Percentiles rank a stretch among this genome's conserved stretches.
phyloP scores from a whole-genome alignment of 2,113 vertebrate species.

The Poecile atricapillus region DNA sequence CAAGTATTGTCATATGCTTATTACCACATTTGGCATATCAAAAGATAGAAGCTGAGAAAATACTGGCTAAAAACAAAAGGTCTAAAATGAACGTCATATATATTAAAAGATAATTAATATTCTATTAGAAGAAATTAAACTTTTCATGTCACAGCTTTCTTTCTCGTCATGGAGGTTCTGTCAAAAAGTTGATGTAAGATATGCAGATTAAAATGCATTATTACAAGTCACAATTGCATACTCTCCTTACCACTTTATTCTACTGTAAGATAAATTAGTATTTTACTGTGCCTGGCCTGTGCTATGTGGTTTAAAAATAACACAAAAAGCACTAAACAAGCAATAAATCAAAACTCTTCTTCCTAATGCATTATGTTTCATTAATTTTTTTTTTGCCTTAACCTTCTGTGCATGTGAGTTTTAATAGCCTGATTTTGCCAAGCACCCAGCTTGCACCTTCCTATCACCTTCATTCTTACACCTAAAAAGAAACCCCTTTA shows the following conservation, averaged over 20 bases:
- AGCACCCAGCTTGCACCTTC: background rate
- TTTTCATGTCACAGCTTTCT: background rate
- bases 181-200: background rate
- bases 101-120: background rate
- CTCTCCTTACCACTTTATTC: background rate
- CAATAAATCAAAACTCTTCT: background rate
- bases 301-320: background rate
- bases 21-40: background rate
- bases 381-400: background rate
- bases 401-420: rapidly evolving
- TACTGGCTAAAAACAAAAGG: background rate
- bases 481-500: background rate
- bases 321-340: background rate
- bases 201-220: background rate
- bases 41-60: background rate
- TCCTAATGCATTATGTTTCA: background rate
- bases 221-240: background rate
- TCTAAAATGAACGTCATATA: background rate
- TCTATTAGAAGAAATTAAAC: background rate
- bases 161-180: background rate
- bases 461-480: background rate
- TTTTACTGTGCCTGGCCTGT: background rate
- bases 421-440: background rate
- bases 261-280: background rate
- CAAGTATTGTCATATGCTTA: background rate